These are phyloP conservation scores for Melanostoma scalare DNA, from an alignment of 2,888 invertebrate genomes.

Conservation along the genomic window DNA sequence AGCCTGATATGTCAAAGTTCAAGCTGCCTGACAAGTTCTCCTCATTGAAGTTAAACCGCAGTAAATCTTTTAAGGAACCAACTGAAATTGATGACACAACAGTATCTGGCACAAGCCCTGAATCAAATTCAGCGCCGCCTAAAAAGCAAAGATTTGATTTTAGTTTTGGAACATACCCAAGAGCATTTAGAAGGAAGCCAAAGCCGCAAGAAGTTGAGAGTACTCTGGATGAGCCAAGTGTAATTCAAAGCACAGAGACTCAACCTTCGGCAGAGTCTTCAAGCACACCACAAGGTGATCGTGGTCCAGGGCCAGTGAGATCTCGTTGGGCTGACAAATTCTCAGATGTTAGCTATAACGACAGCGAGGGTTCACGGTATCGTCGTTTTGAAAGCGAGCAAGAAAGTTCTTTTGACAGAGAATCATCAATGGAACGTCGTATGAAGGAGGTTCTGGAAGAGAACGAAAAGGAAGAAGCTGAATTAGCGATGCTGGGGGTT, in stretches of 20 bases:
- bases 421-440: slow-evolving; percentile 81
- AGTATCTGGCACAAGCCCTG: slow-evolving; percentile 79
- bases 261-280: slow-evolving; percentile 87
- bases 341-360: slow-evolving; percentile 82
- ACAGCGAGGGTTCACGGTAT: slow-evolving; percentile 82
- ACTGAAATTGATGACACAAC: slow-evolving; percentile 72
- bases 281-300: slow-evolving; percentile 85
- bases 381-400: slow-evolving; percentile 80
- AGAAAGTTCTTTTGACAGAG: slow-evolving; percentile 81
- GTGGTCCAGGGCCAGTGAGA: slow-evolving; percentile 83
- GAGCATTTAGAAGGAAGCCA: slow-evolving; percentile 84
- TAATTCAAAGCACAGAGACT: slow-evolving; percentile 83
- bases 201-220: slow-evolving; percentile 74
- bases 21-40: slow-evolving; percentile 86
- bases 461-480: slow-evolving; percentile 81
- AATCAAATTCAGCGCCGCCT: slow-evolving; percentile 82
- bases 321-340: slow-evolving; percentile 83
- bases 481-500: slow-evolving; percentile 79
- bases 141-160: slow-evolving; percentile 86
- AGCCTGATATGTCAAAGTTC: slow-evolving; percentile 85
- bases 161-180: slow-evolving; percentile 90
- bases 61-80: slow-evolving; percentile 81
- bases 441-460: slow-evolving; percentile 82
- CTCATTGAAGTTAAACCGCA: slow-evolving; percentile 83
- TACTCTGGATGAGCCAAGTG: slow-evolving; percentile 78